These are phyloP conservation scores for Lacerta agilis DNA, from an alignment of 2,797 vertebrate species.

Conservation along the genomic window DNA sequence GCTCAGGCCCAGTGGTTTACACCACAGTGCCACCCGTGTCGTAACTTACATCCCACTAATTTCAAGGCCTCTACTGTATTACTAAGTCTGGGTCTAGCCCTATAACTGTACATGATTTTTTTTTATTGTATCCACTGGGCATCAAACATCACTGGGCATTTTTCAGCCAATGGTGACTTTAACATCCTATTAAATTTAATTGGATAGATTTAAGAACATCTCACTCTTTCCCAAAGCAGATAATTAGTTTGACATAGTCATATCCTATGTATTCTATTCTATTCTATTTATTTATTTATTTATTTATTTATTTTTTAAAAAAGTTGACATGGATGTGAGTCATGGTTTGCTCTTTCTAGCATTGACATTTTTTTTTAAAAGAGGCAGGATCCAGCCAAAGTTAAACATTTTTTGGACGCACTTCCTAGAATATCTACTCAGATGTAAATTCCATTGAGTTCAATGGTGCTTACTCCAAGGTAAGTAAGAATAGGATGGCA, in stretches of 20 bases:
- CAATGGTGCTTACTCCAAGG: background rate
- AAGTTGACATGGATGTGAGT: background rate
- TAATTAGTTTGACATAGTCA: background rate
- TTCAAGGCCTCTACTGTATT: too few relatives aligned
- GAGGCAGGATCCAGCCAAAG: background rate
- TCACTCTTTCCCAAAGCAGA: background rate
- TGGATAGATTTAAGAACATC: background rate
- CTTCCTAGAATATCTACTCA: background rate
- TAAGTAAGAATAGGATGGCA: background rate
- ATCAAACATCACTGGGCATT: background rate
- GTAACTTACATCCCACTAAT: too few relatives aligned
- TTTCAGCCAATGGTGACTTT: background rate
- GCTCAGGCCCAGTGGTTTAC: too few relatives aligned
- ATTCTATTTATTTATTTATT: too few relatives aligned
- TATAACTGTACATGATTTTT: too few relatives aligned
- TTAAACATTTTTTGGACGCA: background rate
- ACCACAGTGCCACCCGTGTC: too few relatives aligned
- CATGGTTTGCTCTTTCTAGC: background rate
- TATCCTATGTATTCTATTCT: background rate
- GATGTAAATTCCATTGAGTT: background rate
- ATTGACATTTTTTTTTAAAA: background rate
- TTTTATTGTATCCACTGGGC: background rate
- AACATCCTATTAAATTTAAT: constrained; percentile 3
- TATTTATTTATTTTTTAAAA: background rate
- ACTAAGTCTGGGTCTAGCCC: too few relatives aligned